Evolutionary conservation across 2,113 vertebrate genomes (phyloP).

Genomic region (Morphnarchus princeps): DNA sequence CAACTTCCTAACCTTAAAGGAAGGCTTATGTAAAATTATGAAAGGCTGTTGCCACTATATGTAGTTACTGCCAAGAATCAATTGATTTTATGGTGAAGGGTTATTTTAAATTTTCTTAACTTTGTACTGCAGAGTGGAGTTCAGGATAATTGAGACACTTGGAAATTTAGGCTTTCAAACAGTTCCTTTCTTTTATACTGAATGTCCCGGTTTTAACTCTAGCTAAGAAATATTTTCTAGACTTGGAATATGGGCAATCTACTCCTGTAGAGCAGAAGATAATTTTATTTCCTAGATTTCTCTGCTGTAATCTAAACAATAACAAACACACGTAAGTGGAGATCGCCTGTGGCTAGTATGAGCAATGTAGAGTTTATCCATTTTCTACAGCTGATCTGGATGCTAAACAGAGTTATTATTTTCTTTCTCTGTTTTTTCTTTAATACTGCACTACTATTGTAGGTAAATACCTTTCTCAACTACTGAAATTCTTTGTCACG

Average conservation of each 20-base stretch:
- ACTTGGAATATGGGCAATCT: not conserved
- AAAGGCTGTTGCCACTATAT: not conserved
- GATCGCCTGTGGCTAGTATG: not conserved
- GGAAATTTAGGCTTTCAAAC: not conserved
- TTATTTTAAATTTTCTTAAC: not conserved
- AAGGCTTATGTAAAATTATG: not conserved
- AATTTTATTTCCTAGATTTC: not conserved
- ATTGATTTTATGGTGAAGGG: not conserved
- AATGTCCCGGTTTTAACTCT: not conserved
- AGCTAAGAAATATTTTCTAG: not conserved
- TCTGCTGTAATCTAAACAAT: not conserved
- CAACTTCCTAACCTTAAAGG: not conserved
- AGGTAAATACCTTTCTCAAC: not conserved
- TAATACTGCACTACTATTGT: not conserved
- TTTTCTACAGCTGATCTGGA: not conserved
- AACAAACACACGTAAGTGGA: not conserved
- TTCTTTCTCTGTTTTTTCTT: not conserved
- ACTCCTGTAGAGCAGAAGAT: not conserved
- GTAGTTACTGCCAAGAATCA: not conserved
- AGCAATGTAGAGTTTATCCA: not conserved
- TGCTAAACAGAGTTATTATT: not conserved
- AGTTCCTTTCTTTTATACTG: not conserved
- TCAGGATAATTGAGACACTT: not conserved
- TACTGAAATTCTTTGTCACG: not conserved
- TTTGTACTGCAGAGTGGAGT: not conserved